phyloP scores from a whole-genome alignment of 2,888 invertebrate genomes.

The Dorcus hopei region DNA sequence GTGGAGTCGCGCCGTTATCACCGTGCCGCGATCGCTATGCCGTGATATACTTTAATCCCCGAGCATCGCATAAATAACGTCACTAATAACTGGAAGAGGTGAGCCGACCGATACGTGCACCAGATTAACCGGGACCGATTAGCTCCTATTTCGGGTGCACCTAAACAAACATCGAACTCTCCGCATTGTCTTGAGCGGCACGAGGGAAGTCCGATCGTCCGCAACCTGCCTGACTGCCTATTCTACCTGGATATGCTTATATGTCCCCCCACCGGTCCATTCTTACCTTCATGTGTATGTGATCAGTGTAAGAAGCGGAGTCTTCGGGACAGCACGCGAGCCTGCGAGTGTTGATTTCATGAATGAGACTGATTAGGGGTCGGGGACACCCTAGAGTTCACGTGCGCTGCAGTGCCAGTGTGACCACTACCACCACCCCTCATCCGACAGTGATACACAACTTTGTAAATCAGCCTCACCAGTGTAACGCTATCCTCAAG shows the following conservation, averaged over 20 bases:
- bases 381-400: conserved; percentile 15
- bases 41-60: conserved; percentile 22
- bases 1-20: conserved; percentile 20
- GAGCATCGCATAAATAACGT: not conserved
- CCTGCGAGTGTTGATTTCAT: conserved; percentile 14
- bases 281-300: conserved; percentile 50
- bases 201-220: conserved; percentile 7
- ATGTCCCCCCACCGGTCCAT: conserved; percentile 48
- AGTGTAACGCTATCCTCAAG: conserved; percentile 26
- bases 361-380: conserved; percentile 11
- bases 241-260: conserved; percentile 45
- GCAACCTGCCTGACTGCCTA: conserved; percentile 40
- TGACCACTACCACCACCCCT: conserved; percentile 14
- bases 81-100: too few relatives aligned
- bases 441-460: conserved; percentile 20
- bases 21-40: conserved; percentile 11
- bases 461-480: conserved; percentile 13
- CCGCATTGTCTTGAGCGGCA: conserved; percentile 21
- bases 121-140: conserved; percentile 19
- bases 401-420: conserved; percentile 10
- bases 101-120: not conserved
- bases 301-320: conserved; percentile 51
- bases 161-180: conserved; percentile 26
- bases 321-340: conserved; percentile 49
- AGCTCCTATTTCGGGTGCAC: conserved; percentile 22